Evolutionary conservation across 2,888 invertebrate genomes (phyloP), one percentile per base, ranked within the genome.

Genomic region (Zootermopsis nevadensis): DNA sequence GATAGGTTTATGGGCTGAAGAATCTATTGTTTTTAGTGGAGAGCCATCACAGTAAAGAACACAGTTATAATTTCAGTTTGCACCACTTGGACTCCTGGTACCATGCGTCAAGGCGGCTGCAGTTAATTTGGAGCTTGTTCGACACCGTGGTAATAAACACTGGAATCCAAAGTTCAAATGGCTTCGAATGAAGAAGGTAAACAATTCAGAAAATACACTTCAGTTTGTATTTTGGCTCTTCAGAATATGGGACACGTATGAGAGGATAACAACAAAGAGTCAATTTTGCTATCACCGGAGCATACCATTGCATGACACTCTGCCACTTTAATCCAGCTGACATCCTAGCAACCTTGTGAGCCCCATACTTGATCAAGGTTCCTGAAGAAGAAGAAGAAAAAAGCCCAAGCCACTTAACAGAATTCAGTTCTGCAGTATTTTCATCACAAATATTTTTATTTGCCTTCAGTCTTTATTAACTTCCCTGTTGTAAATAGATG

Each of bases 111-210:
- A 42, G 6, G 35, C 72, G 15, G 82, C 72, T 2, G 74, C 74
- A 19, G 69, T 67, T 38, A 80, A 83, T 67, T 35, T 82, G 27
- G 55, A 84, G 42, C 69, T 60, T 7, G 83, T 85, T 0, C 69
- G 85, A 42, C 80, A 84, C 53, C 55, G 60, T 2, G 77, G 87
- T 83, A 91, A 90, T 0, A 96, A 97, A 88, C 98, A 98, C 89
- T 97, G 91, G 90, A 89, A 93, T 87, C 97, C 96, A 0, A 96
- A 96, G 89, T 98, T 91, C 88, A 96, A 95, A 87, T 92, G 91
- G 80, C 89, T 94, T 3, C 91, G 98, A 48, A 85, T 85, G 30
- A 84, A 87, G 74, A 91, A 91, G 87, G 89, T 90, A 88, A 53
- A 24, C 24, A 48, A 48, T 38, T 53, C 22, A 19, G 10, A 79